A percentile compares a stretch with the other conserved stretches of the same genome.
These are phyloP conservation scores for Rhagoletis pomonella DNA, from an alignment of 1,140 invertebrate species.

Conservation along the genomic window DNA sequence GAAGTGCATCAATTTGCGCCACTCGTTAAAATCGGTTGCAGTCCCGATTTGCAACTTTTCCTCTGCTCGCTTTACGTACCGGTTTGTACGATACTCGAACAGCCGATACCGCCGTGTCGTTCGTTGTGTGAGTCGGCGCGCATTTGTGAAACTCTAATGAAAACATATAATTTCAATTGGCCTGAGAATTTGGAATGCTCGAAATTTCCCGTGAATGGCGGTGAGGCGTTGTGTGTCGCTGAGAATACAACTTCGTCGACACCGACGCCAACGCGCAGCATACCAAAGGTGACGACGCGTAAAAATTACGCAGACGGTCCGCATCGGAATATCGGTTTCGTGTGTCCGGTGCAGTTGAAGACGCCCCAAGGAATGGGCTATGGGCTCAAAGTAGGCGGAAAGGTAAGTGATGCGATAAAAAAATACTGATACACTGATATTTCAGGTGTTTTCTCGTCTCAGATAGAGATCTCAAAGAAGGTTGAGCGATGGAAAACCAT, in stretches of 20 bases:
- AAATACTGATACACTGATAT: too few species aligned
- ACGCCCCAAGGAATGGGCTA: constrained; percentile 87
- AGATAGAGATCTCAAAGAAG: too few species aligned
- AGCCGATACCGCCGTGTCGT: constrained; percentile 93
- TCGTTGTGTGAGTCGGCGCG: constrained; percentile 92
- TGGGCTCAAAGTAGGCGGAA: constrained; percentile 87
- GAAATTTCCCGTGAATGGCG: constrained; percentile 86
- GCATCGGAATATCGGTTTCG: constrained; percentile 84
- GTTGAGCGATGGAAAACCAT: too few species aligned
- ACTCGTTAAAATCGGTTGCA: constrained; percentile 97
- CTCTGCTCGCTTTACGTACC: constrained; percentile 97
- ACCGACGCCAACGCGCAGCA: constrained; percentile 65
- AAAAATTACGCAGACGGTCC: constrained; percentile 69
- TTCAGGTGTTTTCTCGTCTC: too few species aligned
- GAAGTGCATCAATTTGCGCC: constrained; percentile 96
- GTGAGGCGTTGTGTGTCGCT: constrained; percentile 87
- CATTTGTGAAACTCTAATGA: constrained; percentile 95
- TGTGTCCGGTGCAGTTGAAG: constrained; percentile 90
- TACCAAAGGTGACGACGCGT: constrained; percentile 64
- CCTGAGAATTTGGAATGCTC: constrained; percentile 94
- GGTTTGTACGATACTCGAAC: constrained; percentile 94
- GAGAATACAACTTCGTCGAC: constrained; percentile 81
- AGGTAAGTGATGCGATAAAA: constrained; percentile 75
- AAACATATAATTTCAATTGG: constrained; percentile 95
- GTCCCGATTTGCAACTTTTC: constrained; percentile 94